Conservation (phyloP, 2,797 vertebrate species). For the Chiroxiphia lanceolata region DNA sequence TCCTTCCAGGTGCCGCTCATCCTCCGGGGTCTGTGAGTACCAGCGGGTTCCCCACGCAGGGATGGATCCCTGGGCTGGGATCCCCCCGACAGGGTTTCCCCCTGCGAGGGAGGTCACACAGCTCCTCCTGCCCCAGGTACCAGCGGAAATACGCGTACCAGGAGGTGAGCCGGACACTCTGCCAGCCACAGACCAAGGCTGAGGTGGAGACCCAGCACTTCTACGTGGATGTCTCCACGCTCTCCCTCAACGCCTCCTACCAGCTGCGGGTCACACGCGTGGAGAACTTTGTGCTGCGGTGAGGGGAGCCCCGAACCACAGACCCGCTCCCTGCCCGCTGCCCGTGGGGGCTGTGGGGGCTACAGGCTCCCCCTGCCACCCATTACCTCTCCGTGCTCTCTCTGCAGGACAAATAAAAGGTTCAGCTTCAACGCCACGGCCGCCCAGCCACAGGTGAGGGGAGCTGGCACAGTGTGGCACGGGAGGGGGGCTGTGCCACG, state of each 20-base stretch:
- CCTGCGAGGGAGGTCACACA: background rate
- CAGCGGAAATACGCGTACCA: constrained; percentile 94
- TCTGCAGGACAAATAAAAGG: constrained; percentile 82
- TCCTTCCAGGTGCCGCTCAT: constrained; percentile 97
- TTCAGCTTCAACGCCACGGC: constrained; percentile 95
- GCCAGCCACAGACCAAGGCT: constrained; percentile 87
- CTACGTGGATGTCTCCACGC: constrained; percentile 93
- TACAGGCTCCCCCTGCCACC: accelerated
- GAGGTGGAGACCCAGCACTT: constrained; percentile 89
- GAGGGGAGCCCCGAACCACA: background rate
- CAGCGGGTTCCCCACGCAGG: accelerated
- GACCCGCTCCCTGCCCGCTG: background rate
- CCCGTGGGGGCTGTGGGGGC: background rate
- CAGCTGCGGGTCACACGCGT: constrained; percentile 89
- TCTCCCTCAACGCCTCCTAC: constrained; percentile 85
- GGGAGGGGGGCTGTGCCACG: accelerated
- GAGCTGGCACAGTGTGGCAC: accelerated
- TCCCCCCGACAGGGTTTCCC: background rate
- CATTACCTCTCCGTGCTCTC: background rate
- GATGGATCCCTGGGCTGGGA: background rate
- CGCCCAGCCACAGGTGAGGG: constrained; percentile 92
- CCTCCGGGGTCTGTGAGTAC: constrained; percentile 94
- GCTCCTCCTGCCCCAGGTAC: constrained; percentile 75
- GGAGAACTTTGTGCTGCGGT: constrained; percentile 92
- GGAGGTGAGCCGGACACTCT: constrained; percentile 91